Conservation (phyloP, 2,888 invertebrate species). For the Lepidonotus clava region DNA sequence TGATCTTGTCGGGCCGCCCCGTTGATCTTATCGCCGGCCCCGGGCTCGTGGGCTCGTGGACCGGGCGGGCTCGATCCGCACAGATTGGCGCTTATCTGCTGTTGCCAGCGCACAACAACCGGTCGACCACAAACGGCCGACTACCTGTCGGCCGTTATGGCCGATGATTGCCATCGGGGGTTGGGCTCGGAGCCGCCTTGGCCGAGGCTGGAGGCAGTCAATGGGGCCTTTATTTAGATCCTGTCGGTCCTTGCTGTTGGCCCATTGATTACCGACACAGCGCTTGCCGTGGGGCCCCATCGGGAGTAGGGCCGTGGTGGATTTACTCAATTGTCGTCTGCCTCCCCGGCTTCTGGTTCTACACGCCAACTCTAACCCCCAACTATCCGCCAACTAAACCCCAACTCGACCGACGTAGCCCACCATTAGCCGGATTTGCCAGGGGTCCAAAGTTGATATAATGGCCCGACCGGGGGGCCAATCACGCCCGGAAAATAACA, state of each 20-base stretch:
- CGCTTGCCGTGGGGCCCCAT: not conserved
- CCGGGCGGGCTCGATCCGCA: not conserved
- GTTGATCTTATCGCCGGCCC: not conserved
- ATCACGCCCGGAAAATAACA: not conserved
- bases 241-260: not conserved
- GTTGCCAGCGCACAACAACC: not conserved
- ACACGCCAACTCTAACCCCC: not conserved
- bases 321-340: constrained; percentile 10
- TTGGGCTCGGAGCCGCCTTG: not conserved
- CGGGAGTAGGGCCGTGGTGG: not conserved
- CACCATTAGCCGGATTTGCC: not conserved
- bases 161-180: not conserved
- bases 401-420: not conserved
- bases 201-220: not conserved
- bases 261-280: constrained; percentile 12
- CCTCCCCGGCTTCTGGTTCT: too few species aligned
- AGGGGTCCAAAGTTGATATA: not conserved
- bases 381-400: not conserved
- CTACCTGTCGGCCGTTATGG: not conserved
- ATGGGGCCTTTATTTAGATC: constrained; percentile 9
- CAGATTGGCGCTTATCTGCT: not conserved
- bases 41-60: too few species aligned
- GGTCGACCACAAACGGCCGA: not conserved
- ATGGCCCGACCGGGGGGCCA: not conserved
- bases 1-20: not conserved